These are phyloP conservation scores for Thamnaconus septentrionalis DNA, from an alignment of 2,113 vertebrate species.

Conservation along the genomic window DNA sequence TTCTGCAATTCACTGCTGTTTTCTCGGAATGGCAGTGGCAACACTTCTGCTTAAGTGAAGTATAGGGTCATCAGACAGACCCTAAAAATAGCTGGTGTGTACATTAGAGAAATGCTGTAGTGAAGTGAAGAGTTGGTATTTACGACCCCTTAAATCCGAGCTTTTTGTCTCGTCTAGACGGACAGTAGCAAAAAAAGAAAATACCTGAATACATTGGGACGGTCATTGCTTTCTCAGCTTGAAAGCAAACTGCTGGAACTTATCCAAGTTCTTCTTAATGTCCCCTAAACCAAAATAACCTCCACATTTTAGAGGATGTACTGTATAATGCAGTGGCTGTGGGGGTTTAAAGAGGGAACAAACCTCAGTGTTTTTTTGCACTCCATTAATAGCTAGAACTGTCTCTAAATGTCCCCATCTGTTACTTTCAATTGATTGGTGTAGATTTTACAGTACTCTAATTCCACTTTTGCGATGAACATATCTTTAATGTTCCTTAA, in stretches of 20 bases:
- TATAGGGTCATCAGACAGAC: conserved; percentile 16
- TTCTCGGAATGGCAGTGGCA: conserved; percentile 19
- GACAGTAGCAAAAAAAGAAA: conserved; percentile 33
- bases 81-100: conserved; percentile 47
- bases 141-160: conserved; percentile 12
- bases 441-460: no score
- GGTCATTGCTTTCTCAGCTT: conserved; percentile 29
- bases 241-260: conserved; percentile 38
- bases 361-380: conserved; percentile 13
- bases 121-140: conserved; percentile 32
- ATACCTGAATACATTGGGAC: background rate
- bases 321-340: conserved; percentile 4
- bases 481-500: conserved; percentile 6
- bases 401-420: no score
- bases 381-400: no score
- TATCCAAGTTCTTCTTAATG: conserved; percentile 22
- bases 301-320: conserved; percentile 14
- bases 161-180: conserved; percentile 16
- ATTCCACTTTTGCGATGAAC: no score
- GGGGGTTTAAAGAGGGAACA: conserved; percentile 22
- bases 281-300: conserved; percentile 5
- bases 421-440: no score
- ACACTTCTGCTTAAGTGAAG: conserved; percentile 36
- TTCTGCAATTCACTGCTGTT: conserved; percentile 3
- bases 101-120: conserved; percentile 30